These are phyloP conservation scores for Acrossocheilus wenchowensis DNA, from an alignment of 2,797 vertebrate genomes.

Conservation along the genomic window DNA sequence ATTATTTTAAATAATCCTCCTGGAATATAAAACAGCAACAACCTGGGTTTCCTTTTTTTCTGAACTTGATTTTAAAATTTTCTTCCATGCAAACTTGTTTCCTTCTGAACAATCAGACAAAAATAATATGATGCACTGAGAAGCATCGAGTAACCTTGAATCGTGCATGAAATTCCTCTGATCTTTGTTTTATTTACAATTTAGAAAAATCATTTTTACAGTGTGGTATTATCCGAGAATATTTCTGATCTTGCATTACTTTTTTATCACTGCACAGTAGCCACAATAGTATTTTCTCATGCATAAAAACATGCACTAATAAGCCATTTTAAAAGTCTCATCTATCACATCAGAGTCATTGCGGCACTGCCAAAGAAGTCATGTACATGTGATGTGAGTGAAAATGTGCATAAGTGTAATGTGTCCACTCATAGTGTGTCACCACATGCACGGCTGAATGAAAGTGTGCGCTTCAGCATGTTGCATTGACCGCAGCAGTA, in stretches of 20 bases:
- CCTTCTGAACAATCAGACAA: not conserved
- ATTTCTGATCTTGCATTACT: not conserved
- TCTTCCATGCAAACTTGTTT: not conserved
- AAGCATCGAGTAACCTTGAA: not conserved
- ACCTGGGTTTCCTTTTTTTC: not conserved
- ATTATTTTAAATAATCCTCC: not conserved
- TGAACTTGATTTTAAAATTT: not conserved
- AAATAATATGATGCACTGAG: not conserved
- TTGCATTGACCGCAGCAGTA: conserved; percentile 80
- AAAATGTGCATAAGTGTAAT: not conserved
- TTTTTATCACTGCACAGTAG: not conserved
- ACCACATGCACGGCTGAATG: conserved; percentile 68
- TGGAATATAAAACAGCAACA: not conserved
- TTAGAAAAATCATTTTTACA: not conserved
- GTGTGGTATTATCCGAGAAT: not conserved
- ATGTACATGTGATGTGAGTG: not conserved
- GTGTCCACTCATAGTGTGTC: conserved; percentile 55
- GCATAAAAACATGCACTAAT: not conserved
- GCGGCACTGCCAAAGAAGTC: not conserved
- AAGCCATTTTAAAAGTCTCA: not conserved
- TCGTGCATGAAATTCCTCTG: not conserved
- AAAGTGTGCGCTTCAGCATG: conserved; percentile 83
- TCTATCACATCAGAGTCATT: not conserved
- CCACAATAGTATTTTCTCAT: not conserved
- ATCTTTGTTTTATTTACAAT: not conserved